phyloP scores from a whole-genome alignment of 2,888 invertebrate genomes.

The Leucophenga maculata region DNA sequence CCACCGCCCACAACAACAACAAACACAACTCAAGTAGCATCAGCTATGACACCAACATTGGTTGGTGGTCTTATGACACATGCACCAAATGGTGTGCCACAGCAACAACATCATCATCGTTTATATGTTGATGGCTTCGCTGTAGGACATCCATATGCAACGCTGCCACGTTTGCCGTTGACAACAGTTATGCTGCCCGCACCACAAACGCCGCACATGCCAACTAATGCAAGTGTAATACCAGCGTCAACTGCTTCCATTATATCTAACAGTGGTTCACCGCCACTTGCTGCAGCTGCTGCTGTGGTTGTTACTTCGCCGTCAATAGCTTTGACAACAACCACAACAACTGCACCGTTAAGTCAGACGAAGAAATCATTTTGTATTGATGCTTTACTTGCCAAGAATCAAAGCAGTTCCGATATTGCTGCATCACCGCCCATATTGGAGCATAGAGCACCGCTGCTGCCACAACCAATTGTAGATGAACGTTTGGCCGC shows the following conservation, averaged over 20 bases:
- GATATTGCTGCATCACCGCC: conserved; percentile 42
- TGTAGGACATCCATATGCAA: conserved; percentile 47
- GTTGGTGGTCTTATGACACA: neutral
- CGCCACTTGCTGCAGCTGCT: conserved; percentile 38
- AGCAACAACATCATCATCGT: conserved; percentile 12
- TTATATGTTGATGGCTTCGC: conserved; percentile 26
- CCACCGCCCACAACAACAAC: neutral
- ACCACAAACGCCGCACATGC: conserved; percentile 32
- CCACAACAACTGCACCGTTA: conserved; percentile 41
- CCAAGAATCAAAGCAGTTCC: conserved; percentile 74
- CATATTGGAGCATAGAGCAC: conserved; percentile 32
- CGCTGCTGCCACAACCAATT: conserved; percentile 32
- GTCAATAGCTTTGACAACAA: conserved; percentile 27
- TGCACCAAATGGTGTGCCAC: conserved; percentile 15
- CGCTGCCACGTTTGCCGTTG: conserved; percentile 61
- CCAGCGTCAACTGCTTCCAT: neutral
- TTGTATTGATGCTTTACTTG: conserved; percentile 90
- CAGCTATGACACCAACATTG: neutral
- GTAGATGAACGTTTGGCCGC: conserved; percentile 62
- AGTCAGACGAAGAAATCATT: conserved; percentile 81
- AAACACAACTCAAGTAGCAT: neutral
- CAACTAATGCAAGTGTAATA: neutral
- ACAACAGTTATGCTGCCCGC: conserved; percentile 53
- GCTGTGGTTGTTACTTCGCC: conserved; percentile 34
- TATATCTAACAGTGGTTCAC: conserved; percentile 39